A percentile compares a stretch with the other conserved stretches of the same genome.
Conservation (phyloP, 2,797 vertebrate genomes). For the Catostomus latipinnis region DNA sequence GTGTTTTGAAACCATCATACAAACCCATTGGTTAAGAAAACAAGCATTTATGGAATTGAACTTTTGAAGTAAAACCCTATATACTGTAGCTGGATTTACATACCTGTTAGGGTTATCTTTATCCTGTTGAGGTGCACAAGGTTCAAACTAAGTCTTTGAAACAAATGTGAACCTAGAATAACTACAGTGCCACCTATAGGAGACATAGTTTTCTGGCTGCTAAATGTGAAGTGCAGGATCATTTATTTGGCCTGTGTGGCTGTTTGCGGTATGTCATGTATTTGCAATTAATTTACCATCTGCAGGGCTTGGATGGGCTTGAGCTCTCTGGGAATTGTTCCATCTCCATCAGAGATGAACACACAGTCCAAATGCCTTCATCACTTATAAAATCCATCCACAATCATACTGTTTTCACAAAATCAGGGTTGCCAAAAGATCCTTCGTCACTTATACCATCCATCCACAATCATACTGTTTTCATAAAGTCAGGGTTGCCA, state of each 20-base stretch:
- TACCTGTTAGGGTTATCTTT: not conserved
- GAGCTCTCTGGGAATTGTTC: conserved; percentile 30
- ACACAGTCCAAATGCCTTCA: conserved; percentile 43
- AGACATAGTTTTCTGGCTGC: not conserved
- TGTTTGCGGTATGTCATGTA: conserved; percentile 35
- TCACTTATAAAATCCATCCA: conserved; percentile 19
- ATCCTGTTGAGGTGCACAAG: not conserved
- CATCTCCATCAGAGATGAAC: conserved; percentile 36
- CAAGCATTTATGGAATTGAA: no score
- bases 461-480: not conserved
- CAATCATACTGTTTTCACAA: conserved; percentile 26
- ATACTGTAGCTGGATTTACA: no score
- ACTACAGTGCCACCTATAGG: conserved; percentile 12
- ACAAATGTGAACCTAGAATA: not conserved
- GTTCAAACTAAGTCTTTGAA: not conserved
- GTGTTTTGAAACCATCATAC: no score
- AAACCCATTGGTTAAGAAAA: no score
- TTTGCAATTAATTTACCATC: conserved; percentile 39
- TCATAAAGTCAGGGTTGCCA: conserved; percentile 26
- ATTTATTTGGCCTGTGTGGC: conserved; percentile 30
- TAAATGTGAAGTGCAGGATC: conserved; percentile 20
- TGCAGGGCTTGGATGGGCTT: conserved; percentile 41
- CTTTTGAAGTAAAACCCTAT: no score
- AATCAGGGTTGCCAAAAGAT: not conserved
- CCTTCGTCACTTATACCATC: conserved; percentile 28